Percentiles rank a stretch among this genome's conserved stretches.
These are phyloP conservation scores for Drosophila bifasciata DNA, from an alignment of 1,140 invertebrate species.

Conservation along the genomic window DNA sequence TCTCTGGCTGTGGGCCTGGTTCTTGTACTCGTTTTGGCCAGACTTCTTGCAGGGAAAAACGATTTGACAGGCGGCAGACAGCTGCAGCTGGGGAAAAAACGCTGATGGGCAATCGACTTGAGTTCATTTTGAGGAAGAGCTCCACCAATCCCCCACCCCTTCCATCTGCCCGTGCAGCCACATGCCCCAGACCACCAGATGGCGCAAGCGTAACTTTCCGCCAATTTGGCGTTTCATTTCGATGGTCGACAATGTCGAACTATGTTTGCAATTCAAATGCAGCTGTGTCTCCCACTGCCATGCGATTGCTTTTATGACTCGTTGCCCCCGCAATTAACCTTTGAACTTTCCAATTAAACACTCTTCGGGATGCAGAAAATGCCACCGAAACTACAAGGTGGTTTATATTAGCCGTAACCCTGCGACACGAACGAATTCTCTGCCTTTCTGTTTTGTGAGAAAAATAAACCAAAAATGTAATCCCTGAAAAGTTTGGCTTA, in stretches of 20 bases:
- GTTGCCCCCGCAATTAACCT: constrained; percentile 46
- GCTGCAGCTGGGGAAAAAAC: constrained; percentile 65
- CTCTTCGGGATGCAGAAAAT: background rate
- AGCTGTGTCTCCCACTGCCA: constrained; percentile 1
- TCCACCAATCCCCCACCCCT: background rate
- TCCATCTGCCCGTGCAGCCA: background rate
- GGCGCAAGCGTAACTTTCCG: constrained; percentile 56
- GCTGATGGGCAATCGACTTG: constrained; percentile 73
- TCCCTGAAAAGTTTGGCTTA: too few species aligned
- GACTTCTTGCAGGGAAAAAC: constrained; percentile 1
- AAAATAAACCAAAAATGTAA: too few species aligned
- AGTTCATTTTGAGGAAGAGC: constrained; percentile 55
- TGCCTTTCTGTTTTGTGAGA: too few species aligned
- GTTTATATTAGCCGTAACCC: background rate
- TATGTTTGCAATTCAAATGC: constrained; percentile 16
- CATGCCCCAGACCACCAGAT: constrained; percentile 22
- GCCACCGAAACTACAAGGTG: background rate
- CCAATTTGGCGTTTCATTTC: constrained; percentile 67
- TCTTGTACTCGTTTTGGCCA: too few species aligned
- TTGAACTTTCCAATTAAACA: constrained; percentile 45
- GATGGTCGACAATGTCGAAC: constrained; percentile 56
- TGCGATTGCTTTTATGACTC: constrained; percentile 43
- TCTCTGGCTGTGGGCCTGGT: background rate
- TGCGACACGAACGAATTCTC: too few species aligned
- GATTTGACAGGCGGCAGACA: constrained; percentile 67